phyloP scores from a whole-genome alignment of 2,113 vertebrate species.

The Pungitius pungitius region DNA sequence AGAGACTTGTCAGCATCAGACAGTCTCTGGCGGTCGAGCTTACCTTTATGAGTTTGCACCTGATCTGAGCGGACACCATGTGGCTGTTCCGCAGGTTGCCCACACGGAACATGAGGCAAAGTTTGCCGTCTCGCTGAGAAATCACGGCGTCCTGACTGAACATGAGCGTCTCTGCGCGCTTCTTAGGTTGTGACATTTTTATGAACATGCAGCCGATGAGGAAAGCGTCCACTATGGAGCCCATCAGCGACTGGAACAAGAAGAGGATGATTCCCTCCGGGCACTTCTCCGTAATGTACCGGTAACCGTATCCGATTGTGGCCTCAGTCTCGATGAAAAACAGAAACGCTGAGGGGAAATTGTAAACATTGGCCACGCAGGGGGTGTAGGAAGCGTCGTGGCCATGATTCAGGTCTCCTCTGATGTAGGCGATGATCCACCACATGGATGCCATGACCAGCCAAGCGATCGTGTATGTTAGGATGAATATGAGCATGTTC shows the following conservation, averaged over 20 bases:
- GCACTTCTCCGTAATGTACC: conserved; percentile 91
- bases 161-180: conserved; percentile 90
- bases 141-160: conserved; percentile 88
- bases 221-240: conserved; percentile 90
- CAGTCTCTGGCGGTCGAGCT: conserved; percentile 25
- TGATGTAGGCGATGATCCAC: conserved; percentile 89
- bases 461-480: conserved; percentile 91
- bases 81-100: conserved; percentile 92
- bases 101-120: conserved; percentile 92
- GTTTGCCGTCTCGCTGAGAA: conserved; percentile 87
- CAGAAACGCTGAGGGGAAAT: conserved; percentile 90
- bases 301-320: conserved; percentile 89
- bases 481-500: conserved; percentile 89
- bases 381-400: conserved; percentile 84
- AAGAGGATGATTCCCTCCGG: conserved; percentile 91
- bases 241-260: conserved; percentile 89
- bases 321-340: conserved; percentile 92
- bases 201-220: conserved; percentile 94
- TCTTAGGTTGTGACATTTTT: conserved; percentile 93
- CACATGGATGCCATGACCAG: conserved; percentile 91
- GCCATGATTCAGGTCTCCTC: conserved; percentile 84
- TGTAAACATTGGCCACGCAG: conserved; percentile 91
- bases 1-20: not conserved
- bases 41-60: conserved; percentile 93
- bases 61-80: conserved; percentile 93